These are phyloP conservation scores for Pteronotus mesoamericanus DNA, from an alignment of 2,797 vertebrate species.

Conservation along the genomic window DNA sequence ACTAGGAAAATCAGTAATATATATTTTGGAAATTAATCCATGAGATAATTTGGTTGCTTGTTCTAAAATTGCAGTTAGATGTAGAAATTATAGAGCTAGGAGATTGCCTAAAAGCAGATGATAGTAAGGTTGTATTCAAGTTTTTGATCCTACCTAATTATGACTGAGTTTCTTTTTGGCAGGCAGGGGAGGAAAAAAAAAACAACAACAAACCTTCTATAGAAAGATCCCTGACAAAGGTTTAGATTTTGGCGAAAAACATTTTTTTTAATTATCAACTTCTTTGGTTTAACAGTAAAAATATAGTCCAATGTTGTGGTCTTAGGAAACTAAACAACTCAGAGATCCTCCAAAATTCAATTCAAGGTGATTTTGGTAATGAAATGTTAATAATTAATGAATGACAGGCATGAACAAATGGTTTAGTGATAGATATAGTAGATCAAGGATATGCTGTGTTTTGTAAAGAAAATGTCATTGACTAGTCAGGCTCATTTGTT, in stretches of 20 bases:
- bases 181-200: background rate
- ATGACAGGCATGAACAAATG: background rate
- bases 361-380: background rate
- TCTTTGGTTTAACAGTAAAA: background rate
- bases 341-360: background rate
- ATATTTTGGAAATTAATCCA: background rate
- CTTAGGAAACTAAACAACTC: background rate
- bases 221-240: background rate
- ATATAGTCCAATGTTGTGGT: background rate
- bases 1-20: background rate
- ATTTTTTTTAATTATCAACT: background rate
- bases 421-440: background rate
- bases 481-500: background rate
- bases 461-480: background rate
- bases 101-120: background rate
- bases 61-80: background rate
- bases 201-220: background rate
- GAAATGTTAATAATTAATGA: background rate
- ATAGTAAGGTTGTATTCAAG: background rate
- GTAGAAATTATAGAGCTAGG: background rate
- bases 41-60: background rate
- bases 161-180: background rate
- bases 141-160: background rate
- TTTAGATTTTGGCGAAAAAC: background rate
- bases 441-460: background rate